Evolutionary conservation across 1,140 invertebrate species (phyloP).

Genomic region (Diorhabda carinulata): DNA sequence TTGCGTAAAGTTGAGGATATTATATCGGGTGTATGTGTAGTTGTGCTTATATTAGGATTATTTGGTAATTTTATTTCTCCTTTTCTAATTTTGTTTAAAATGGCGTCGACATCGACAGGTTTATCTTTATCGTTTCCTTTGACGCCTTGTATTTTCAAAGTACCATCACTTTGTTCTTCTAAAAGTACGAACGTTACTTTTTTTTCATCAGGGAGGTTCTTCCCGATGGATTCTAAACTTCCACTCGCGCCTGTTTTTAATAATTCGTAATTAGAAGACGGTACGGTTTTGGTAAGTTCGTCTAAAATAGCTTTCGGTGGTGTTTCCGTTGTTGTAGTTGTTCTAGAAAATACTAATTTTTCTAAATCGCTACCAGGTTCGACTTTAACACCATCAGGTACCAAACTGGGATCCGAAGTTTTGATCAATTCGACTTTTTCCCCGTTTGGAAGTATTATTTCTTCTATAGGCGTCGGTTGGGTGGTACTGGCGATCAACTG

Average conservation of each 20-base stretch:
- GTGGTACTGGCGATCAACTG: constrained; percentile 55
- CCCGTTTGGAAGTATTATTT: constrained; percentile 66
- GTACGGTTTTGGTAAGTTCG: constrained; percentile 71
- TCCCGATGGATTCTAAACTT: constrained; percentile 65
- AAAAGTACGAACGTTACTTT: constrained; percentile 81
- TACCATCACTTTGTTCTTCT: constrained; percentile 78
- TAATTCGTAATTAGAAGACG: constrained; percentile 71
- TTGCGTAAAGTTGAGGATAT: background rate
- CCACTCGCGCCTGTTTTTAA: constrained; percentile 69
- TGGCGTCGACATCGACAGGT: constrained; percentile 69
- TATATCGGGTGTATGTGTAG: constrained; percentile 34
- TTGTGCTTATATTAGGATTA: constrained; percentile 51
- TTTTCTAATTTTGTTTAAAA: constrained; percentile 73
- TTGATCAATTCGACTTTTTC: constrained; percentile 68
- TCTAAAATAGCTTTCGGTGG: constrained; percentile 60
- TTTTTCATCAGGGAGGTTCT: constrained; percentile 63
- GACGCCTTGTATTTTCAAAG: constrained; percentile 75
- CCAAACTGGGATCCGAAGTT: constrained; percentile 60
- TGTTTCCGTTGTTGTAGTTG: constrained; percentile 51
- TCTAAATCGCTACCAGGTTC: constrained; percentile 40
- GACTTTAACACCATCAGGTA: constrained; percentile 45
- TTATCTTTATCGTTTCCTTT: constrained; percentile 65
- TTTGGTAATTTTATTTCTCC: constrained; percentile 76
- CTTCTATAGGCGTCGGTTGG: constrained; percentile 42
- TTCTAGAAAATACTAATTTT: constrained; percentile 43